phyloP scores from a whole-genome alignment of 2,888 invertebrate genomes.

The Diachrysia chrysitis region DNA sequence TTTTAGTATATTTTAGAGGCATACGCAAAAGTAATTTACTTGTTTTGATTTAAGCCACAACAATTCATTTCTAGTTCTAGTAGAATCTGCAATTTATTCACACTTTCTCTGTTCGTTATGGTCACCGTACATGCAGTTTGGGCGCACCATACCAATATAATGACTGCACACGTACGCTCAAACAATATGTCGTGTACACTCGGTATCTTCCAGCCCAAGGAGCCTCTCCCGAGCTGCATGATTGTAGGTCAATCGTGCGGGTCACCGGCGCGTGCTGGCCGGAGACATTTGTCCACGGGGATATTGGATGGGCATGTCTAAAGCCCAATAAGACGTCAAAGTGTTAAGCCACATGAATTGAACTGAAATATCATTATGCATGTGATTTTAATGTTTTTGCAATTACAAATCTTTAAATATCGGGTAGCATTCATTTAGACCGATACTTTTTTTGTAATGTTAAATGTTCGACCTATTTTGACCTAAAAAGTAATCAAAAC shows the following conservation, averaged over 20 bases:
- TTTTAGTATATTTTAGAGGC: too few relatives aligned
- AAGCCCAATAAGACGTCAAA: background rate
- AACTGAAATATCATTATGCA: too few relatives aligned
- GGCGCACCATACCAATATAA: constrained; percentile 32
- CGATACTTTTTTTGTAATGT: too few relatives aligned
- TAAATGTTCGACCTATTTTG: too few relatives aligned
- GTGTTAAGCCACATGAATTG: background rate
- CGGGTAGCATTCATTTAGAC: too few relatives aligned
- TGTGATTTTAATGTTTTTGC: too few relatives aligned
- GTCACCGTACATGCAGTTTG: constrained; percentile 47
- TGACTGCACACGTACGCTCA: constrained; percentile 11
- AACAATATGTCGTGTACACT: constrained; percentile 30
- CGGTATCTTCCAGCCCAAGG: constrained; percentile 28
- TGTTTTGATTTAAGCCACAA: too few relatives aligned
- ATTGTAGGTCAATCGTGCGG: background rate
- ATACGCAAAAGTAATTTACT: too few relatives aligned
- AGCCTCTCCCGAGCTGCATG: background rate
- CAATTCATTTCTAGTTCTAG: background rate
- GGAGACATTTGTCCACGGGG: background rate
- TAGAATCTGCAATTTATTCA: too few relatives aligned
- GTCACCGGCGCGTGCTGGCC: background rate
- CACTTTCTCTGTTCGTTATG: background rate
- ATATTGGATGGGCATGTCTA: background rate
- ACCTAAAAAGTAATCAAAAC: too few relatives aligned
- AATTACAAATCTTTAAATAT: too few relatives aligned